Conservation (phyloP, 2,113 vertebrate species). For the Pimephales promelas region DNA sequence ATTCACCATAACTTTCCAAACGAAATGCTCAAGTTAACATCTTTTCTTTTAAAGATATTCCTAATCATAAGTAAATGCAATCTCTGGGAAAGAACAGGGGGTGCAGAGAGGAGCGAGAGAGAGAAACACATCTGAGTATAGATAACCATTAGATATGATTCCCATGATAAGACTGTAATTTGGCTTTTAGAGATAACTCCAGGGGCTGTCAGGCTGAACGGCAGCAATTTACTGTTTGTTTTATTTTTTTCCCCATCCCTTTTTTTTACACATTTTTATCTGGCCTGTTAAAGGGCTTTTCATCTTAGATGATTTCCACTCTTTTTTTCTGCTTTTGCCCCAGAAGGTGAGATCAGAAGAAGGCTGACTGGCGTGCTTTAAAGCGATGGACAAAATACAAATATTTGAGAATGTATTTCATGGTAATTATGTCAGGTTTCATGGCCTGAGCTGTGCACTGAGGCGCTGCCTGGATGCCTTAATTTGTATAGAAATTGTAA, state of each 20-base stretch:
- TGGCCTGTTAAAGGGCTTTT: slow-evolving; percentile 75
- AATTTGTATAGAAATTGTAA: slow-evolving; percentile 99
- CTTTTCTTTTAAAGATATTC: slow-evolving; percentile 63
- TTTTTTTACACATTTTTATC: slow-evolving; percentile 77
- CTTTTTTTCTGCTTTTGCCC: slow-evolving; percentile 79
- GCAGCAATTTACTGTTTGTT: slow-evolving; percentile 73
- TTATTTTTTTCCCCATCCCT: slow-evolving; percentile 61
- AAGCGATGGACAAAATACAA: slow-evolving; percentile 91
- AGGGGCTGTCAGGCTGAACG: slow-evolving; percentile 76
- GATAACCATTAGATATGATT: slow-evolving; percentile 87
- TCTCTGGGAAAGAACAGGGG: slow-evolving; percentile 48
- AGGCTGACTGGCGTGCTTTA: slow-evolving; percentile 81
- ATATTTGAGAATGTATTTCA: slow-evolving; percentile 99
- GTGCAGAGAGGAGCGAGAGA: slow-evolving; percentile 35
- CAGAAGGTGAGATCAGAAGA: slow-evolving; percentile 82
- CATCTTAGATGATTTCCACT: slow-evolving; percentile 78
- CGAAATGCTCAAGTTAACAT: slow-evolving; percentile 60
- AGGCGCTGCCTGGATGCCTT: slow-evolving; percentile 99
- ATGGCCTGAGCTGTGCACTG: slow-evolving; percentile 97
- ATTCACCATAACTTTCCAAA: slow-evolving; percentile 56
- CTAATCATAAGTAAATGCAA: slow-evolving; percentile 65
- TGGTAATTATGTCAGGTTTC: slow-evolving; percentile 99
- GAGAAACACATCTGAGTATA: slow-evolving; percentile 60
- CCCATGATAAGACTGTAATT: slow-evolving; percentile 86
- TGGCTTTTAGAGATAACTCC: slow-evolving; percentile 81